Evolutionary conservation across 2,113 vertebrate genomes (phyloP).

Genomic region (Prunella himalayana): DNA sequence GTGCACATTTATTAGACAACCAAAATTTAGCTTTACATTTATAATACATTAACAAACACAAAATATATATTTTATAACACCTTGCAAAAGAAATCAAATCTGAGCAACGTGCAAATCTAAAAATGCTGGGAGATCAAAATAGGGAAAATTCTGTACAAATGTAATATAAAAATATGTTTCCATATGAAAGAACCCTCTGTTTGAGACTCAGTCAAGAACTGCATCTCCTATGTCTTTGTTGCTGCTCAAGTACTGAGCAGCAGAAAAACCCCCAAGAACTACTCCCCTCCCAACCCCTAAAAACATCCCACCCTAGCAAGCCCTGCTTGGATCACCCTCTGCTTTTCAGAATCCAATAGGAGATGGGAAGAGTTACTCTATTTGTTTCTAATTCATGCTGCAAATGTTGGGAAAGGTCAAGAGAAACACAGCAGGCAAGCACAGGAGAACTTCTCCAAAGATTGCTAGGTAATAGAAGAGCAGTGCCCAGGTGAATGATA

Average conservation of each 20-base stretch:
- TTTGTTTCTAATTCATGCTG: not conserved
- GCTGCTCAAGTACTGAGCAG: not conserved
- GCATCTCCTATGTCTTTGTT: not conserved
- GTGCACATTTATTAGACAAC: conserved; percentile 41
- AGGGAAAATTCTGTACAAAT: conserved; percentile 51
- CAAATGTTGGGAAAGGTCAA: not conserved
- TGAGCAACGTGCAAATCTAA: conserved; percentile 23
- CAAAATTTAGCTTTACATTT: conserved; percentile 17
- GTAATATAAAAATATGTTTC: conserved; percentile 53
- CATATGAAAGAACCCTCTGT: conserved; percentile 47
- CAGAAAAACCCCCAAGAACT: not conserved
- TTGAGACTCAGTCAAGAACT: conserved; percentile 4
- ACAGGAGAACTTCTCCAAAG: not conserved
- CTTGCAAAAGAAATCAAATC: not conserved
- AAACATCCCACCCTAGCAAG: not conserved
- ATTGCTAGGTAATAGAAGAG: not conserved
- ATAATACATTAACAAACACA: conserved; percentile 20
- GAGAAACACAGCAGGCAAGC: not conserved
- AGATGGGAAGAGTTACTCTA: not conserved
- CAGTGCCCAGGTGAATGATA: not conserved
- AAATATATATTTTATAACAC: not conserved
- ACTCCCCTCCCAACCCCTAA: not conserved
- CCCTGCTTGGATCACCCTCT: not conserved
- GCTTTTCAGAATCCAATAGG: not conserved
- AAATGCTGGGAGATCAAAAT: conserved; percentile 40